Conservation (phyloP, 2,113 vertebrate species). For the Agelaius phoeniceus region DNA sequence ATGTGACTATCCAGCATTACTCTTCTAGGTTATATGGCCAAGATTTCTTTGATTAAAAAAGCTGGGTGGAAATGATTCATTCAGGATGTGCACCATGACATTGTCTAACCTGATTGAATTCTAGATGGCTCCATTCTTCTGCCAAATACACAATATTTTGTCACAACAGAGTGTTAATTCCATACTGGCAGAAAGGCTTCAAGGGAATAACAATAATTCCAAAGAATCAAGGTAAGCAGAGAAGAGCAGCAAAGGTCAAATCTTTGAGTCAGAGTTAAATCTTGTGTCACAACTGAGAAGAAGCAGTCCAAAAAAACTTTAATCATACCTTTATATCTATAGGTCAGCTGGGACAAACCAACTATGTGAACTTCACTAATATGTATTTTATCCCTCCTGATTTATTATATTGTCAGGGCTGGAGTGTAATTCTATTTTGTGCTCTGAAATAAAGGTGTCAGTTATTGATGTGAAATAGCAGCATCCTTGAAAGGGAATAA, state of each 20-base stretch:
- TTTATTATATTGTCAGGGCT: conserved; percentile 60
- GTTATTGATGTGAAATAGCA: conserved; percentile 61
- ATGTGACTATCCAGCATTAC: not conserved
- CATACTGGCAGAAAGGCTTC: conserved; percentile 72
- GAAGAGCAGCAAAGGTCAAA: conserved; percentile 67
- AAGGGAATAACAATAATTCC: conserved; percentile 77
- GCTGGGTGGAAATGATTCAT: conserved; percentile 12
- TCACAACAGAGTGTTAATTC: conserved; percentile 79
- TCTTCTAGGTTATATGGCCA: not conserved
- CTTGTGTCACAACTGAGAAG: conserved; percentile 56
- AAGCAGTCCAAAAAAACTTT: conserved; percentile 56
- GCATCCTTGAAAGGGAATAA: conserved; percentile 53
- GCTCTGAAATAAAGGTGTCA: conserved; percentile 70
- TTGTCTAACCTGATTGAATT: conserved; percentile 79
- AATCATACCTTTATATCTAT: conserved; percentile 70
- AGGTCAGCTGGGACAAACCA: conserved; percentile 60
- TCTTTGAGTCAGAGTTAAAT: conserved; percentile 64
- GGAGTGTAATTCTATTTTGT: conserved; percentile 68
- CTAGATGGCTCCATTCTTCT: conserved; percentile 75
- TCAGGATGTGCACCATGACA: conserved; percentile 40
- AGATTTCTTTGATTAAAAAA: conserved; percentile 36
- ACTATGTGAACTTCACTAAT: conserved; percentile 57
- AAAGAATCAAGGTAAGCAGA: conserved; percentile 66
- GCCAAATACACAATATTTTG: conserved; percentile 79
- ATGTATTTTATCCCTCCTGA: conserved; percentile 54